These are phyloP conservation scores for Micromesistius poutassou DNA, from an alignment of 2,797 vertebrate genomes.

Conservation along the genomic window DNA sequence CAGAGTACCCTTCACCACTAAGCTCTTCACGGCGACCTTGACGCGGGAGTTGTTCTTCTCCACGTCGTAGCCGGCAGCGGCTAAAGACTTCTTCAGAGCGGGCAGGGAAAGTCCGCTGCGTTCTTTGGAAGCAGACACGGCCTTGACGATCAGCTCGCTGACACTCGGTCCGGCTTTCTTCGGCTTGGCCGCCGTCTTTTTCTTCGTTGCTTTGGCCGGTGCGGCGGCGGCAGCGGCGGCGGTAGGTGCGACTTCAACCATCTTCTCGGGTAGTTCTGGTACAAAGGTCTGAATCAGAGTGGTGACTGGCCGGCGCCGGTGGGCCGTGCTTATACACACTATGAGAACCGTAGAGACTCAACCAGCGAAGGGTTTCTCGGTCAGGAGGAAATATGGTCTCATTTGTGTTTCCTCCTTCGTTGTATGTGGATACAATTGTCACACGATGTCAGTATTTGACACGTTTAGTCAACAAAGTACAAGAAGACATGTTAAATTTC, in stretches of 20 bases:
- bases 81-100: background rate
- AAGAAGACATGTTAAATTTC: background rate
- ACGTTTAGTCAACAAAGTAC: background rate
- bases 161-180: background rate
- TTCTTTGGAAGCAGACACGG: background rate
- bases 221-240: background rate
- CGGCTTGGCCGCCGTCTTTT: background rate
- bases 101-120: background rate
- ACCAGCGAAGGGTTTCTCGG: background rate
- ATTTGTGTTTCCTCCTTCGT: background rate
- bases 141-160: background rate
- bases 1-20: background rate
- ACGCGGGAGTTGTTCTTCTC: constrained; percentile 1
- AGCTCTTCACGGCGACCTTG: background rate
- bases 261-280: background rate
- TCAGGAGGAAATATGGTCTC: background rate
- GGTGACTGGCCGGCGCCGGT: background rate
- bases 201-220: background rate
- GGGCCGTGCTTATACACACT: background rate
- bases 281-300: background rate
- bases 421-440: background rate
- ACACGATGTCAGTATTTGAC: background rate
- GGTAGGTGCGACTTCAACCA: background rate
- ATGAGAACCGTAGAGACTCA: constrained; percentile 1
- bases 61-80: background rate